Base-by-base conservation (phyloP, 2,797 vertebrate species). In the Chromis chromis region DNA sequence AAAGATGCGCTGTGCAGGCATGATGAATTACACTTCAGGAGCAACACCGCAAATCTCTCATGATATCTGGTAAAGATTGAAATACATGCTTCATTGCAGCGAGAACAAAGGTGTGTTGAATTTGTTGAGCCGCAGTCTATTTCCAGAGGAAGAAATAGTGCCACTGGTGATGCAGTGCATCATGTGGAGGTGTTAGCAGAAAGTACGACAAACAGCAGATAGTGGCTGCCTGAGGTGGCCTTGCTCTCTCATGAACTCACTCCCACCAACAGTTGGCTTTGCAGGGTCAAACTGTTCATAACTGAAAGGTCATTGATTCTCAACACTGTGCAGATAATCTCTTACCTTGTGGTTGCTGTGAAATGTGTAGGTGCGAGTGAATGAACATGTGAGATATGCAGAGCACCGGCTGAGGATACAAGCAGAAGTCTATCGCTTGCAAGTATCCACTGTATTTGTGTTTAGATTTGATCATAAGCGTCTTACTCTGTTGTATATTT, bases 211-310 rank as follows among this genome's bases (percentile, higher is more conserved):
- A 82, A 88, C 77, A 80, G 52, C 28, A 58, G 50, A 86, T 75
- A 70, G 80, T 68, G 63, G 74, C 75, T 64, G 89, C 86, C 86
- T 54, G 80, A 78, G 81, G 74, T 81, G 83, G 85, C 86, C 85
- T 86, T 84, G 88, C 84, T 91, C 86, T 58, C 46, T 65, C 17
- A 0, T 79, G 81, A 90, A 90, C 90, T 88, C 78, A 65, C 88
- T 87, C 86, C 84, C 82, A 88, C 89, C 75, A 78, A 76, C 84
- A 80, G 81, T 65, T 72, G 24, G 64, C 79, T 89, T 70, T 66
- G 76, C 42, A 4, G 65, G 87, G 88, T 92, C 89, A 90, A 84
- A 75, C 69, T 76, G 48, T 78, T 88, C 72, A 81, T 77, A 78
- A 87, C 71, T 36, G 50, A 83, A 79, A 90, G 85, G 86, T 91